A percentile compares a stretch with the other conserved stretches of the same genome.
These are phyloP conservation scores for Agrotis exclamationis DNA, from an alignment of 2,888 invertebrate species.

Conservation along the genomic window DNA sequence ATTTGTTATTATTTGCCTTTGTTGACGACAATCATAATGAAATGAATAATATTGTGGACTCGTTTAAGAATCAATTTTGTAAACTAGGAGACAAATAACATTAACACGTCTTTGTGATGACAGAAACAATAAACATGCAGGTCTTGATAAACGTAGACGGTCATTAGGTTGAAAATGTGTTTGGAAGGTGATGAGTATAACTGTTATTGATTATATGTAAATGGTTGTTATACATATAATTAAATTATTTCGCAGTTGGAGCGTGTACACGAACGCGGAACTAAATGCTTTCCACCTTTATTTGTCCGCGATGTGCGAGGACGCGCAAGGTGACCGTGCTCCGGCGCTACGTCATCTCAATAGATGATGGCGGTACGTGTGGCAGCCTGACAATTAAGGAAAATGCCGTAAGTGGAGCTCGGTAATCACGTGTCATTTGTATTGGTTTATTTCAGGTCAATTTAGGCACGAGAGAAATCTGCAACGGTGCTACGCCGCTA, in stretches of 20 bases:
- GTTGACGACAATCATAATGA: slow-evolving; percentile 58
- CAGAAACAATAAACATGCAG: slow-evolving; percentile 50
- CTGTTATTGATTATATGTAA: slow-evolving; percentile 29
- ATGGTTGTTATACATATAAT: slow-evolving; percentile 59
- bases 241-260: slow-evolving; percentile 67
- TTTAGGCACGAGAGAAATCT: slow-evolving; percentile 31
- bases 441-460: slow-evolving; percentile 16
- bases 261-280: slow-evolving; percentile 81
- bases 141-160: slow-evolving; percentile 41
- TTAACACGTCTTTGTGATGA: slow-evolving; percentile 49
- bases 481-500: slow-evolving; percentile 13
- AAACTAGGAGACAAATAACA: slow-evolving; percentile 55
- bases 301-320: slow-evolving; percentile 86
- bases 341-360: slow-evolving; percentile 61
- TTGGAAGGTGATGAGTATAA: slow-evolving; percentile 19
- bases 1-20: slow-evolving; percentile 66
- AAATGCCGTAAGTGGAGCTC: slow-evolving; percentile 46
- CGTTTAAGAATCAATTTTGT: slow-evolving; percentile 47
- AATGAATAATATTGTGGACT: slow-evolving; percentile 57
- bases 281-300: slow-evolving; percentile 83
- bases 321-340: slow-evolving; percentile 88
- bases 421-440: slow-evolving; percentile 28
- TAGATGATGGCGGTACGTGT: slow-evolving; percentile 61
- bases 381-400: slow-evolving; percentile 53
- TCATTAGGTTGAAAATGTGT: slow-evolving; percentile 28